A percentile compares a stretch with the other conserved stretches of the same genome.
Evolutionary conservation across 2,113 vertebrate genomes (phyloP).

Genomic region (Cyanocitta stelleri): DNA sequence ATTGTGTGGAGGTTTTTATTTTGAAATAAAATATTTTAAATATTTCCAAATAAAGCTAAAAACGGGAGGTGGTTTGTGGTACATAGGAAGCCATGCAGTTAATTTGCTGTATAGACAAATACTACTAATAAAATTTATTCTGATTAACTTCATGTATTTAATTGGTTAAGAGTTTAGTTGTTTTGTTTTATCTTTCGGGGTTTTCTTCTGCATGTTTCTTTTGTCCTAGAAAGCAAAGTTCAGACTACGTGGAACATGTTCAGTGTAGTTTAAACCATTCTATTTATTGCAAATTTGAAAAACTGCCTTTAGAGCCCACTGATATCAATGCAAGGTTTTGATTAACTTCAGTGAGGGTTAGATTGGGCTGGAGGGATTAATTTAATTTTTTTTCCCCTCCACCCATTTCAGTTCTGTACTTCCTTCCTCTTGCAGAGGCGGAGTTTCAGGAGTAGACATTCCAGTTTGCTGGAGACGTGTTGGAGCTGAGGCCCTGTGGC

Average conservation of each 20-base stretch:
- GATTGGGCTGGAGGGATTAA: not conserved
- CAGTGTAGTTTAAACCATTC: not conserved
- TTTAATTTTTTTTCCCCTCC: not conserved
- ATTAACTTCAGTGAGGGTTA: not conserved
- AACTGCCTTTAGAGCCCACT: not conserved
- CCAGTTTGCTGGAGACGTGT: slow-evolving; percentile 66
- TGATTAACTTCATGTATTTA: not conserved
- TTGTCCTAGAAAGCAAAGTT: not conserved
- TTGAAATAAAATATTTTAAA: not conserved
- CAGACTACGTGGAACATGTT: not conserved
- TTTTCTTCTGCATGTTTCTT: not conserved
- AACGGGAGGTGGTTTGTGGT: not conserved
- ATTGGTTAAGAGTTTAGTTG: not conserved
- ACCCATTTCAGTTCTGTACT: slow-evolving; percentile 14
- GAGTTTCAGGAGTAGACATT: slow-evolving; percentile 47
- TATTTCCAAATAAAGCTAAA: not conserved
- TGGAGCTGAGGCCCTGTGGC: slow-evolving; percentile 25
- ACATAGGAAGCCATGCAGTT: not conserved
- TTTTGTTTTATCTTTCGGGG: not conserved
- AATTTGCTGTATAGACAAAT: not conserved
- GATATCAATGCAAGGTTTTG: not conserved
- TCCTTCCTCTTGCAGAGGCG: slow-evolving; percentile 34
- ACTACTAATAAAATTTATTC: not conserved
- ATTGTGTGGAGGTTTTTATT: not conserved
- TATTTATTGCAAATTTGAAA: not conserved